Base-by-base conservation (phyloP, 1,140 invertebrate species). In the Schlechtendalia chinensis region DNA sequence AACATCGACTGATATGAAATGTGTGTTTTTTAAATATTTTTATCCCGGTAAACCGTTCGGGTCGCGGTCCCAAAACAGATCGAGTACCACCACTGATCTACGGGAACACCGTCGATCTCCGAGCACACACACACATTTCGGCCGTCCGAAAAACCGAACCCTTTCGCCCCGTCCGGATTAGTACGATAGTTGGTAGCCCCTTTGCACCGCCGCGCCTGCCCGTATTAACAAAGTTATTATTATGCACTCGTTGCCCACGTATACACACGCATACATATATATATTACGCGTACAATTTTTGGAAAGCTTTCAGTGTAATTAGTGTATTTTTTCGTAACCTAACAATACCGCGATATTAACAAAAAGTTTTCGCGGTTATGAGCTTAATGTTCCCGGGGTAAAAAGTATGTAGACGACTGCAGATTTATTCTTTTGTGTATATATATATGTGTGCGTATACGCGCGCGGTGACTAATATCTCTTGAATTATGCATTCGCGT, bases 401-500 rank as follows among this genome's bases (percentile, higher is more conserved):
- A 63, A 63, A 45, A n/a, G n/a, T n/a, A n/a, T n/a, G 75, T 39
- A 39, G n/a, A n/a, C n/a, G n/a, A n/a, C n/a, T 8, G 32, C 32
- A 39, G 32, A 39, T 39, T 39, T 39, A 39, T 39, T 39, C 32
- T 39, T 39, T 39, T 63, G 39, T 29, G 5, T 27, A 27, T 27
- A 27, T 45, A 19, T 12, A 4, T 32, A 54, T 39, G 53, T 32
- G 27, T 39, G 61, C 61, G 61, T 79, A 61, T 39, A 59, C 11
- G 54, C 10, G 59, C n/a, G 22, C 50, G 1, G 8, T 4, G 50
- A 71, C 39, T 77, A 59, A 77, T 59, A 61, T 59, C 75, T 63
- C 75, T 50, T 79, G 39, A 79, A 63, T 79, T 63, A 61, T 61
- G 75, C 45, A 79, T 79, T 79, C 45, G 29, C 61, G 39, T 27